Evolutionary conservation across 1,140 invertebrate species (phyloP), one percentile per base, ranked within the genome.

Genomic region (Mizuhopecten yessoensis): DNA sequence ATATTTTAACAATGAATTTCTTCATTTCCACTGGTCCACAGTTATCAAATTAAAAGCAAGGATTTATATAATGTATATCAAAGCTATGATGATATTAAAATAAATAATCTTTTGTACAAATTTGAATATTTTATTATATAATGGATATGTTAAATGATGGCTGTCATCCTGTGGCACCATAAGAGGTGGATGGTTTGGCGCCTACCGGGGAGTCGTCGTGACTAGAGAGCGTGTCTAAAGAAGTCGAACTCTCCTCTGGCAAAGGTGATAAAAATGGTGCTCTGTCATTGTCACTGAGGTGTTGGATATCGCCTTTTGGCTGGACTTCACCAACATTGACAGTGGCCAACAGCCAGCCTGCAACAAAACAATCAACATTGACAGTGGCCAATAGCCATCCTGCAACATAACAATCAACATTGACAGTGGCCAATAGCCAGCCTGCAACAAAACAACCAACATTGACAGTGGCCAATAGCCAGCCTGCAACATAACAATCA

Each of bases 301-400:
- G 94, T 34, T 93, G 93, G 36, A 94, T 93, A 34, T 92, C 92
- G 11, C 93, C 94, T 33, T 90, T 91, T 34, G 95, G 95, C 87
- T 96, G 95, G 34, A 96, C 95, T 33, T 94, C 94, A 36, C 95
- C 95, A 34, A 95, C 92, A 90, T 95, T 95, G 10, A 96, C 92
- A 90, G 94, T 94, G 15, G 95, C 95, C 57, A 95, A 88, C 90
- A 96, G 90, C 95, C 95, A 96, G 0, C 95, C 95, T 96, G 92
- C 17, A 45, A 45, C 42, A 45, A 45, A 9, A 39, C 36, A 39
- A 39, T 7, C 36, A 39, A 13, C 36, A 39, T 7, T 39, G 13
- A n/a, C n/a, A n/a, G n/a, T n/a, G n/a, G n/a, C n/a, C n/a, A n/a
- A n/a, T n/a, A n/a, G n/a, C n/a, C n/a, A n/a, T n/a, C n/a, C n/a